Evolutionary conservation across 2,888 invertebrate genomes (phyloP), one percentile per base, ranked within the genome.

Genomic region (Gisinianus flammeolus): DNA sequence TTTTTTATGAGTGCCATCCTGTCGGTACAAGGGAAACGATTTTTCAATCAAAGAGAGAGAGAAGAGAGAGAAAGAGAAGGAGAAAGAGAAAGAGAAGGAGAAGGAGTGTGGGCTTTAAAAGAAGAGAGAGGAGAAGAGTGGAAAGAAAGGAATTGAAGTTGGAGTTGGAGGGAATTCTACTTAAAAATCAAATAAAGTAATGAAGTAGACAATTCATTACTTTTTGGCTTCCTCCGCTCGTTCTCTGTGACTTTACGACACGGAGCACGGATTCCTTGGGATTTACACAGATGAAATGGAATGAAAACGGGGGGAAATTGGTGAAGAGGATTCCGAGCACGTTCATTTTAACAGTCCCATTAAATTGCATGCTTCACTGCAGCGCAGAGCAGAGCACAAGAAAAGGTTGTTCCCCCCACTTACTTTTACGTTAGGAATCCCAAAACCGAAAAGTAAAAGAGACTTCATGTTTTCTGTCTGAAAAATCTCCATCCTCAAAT

Each of bases 161-260:
- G n/a, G n/a, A n/a, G n/a, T n/a, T n/a, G n/a, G 44, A 44, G 44
- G 44, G 26, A 62, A 62, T 31, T 35, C 22, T 31, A 33, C 68
- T 68, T 68, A 68, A 68, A 68, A 68, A 68, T 35, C 44, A 33
- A 33, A 68, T 68, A 68, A 68, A 68, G 68, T 68, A 68, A 68
- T 68, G 68, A 68, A 68, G 68, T 44, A 31, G 68, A 44, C 68
- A 68, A 68, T 68, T 68, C 68, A 68, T 68, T 68, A 68, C 68
- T 26, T 44, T 44, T n/a, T n/a, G n/a, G n/a, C 35, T 68, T 68
- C 68, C 24, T 24, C 62, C 26, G 6, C 26, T 28, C 62, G 0
- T 26, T 62, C 28, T 28, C 62, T 62, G 4, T 10, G 12, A 3
- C 5, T 26, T 62, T 24, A 26, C 12, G 26, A 26, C 24, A 12